Base-by-base conservation (phyloP, 2,113 vertebrate genomes). In the Labeo catla region DNA sequence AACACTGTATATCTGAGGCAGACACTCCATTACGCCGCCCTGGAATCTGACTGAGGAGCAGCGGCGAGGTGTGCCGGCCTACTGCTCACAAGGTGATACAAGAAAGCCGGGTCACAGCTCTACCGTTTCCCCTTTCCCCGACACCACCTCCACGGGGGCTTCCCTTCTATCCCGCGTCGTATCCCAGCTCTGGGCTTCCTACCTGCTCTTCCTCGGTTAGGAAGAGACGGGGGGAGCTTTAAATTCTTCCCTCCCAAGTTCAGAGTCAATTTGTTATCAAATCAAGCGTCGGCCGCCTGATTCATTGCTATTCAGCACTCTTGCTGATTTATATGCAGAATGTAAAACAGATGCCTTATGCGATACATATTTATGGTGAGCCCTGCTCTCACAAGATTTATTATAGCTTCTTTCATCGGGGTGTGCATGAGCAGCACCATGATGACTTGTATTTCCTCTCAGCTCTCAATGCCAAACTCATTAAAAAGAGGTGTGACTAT, bases 401-500 rank as follows among this genome's bases (percentile, higher is more conserved):
- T 99, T 97, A 97, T 95, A 92, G 97, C 96, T 97, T 97, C 96
- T 96, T 98, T 97, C 97, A 97, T 96, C 96, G 95, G 97, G 96
- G 96, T 97, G 96, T 97, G 97, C 97, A 96, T 96, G 97, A 97
- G 96, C 96, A 96, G 95, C 94, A 95, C 96, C 96, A 96, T 97
- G 97, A 98, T 98, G 97, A 97, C 97, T 98, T 99, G 98, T 99
- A 99, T 99, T 99, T 99, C 98, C 97, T 98, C 97, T 98, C 97
- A 98, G 97, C 97, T 99, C 98, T 98, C 98, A 98, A 99, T 99
- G 98, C 97, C 97, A 98, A 99, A 99, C 97, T 99, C 98, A 99
- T 99, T 99, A 99, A 99, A 99, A 99, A 98, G 97, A 98, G 97
- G 97, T 98, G 98, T 98, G 97, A 99, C 98, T 98, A 99, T 99